Evolutionary conservation across 2,797 vertebrate genomes (phyloP), one percentile per base, ranked within the genome.

Genomic region (Delichon dasypus): DNA sequence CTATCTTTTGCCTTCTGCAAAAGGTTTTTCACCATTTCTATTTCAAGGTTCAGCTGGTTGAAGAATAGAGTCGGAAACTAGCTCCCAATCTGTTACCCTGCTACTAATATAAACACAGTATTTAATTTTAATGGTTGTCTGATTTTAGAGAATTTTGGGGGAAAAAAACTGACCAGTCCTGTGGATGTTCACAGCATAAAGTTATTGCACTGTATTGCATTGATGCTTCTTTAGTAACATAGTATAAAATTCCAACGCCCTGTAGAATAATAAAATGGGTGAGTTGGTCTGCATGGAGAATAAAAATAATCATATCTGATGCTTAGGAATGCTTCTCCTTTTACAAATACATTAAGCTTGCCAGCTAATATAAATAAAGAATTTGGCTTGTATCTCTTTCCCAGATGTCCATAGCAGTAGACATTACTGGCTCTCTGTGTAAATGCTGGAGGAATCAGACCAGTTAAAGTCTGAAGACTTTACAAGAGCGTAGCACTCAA

Each of bases 351-450:
- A 29, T 72, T 57, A 32, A 54, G 18, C 47, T 79, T 91, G 57
- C 60, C 74, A 91, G 73, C 27, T 72, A 88, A 88, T 79, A 62
- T 44, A 91, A 88, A 81, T 34, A 84, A 81, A 84, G 34, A 85
- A 48, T 84, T 91, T 13, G 23, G 10, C 40, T 94, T 90, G 3
- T 62, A 38, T 94, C 68, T 65, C 36, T 90, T 91, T 95, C 51
- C 53, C 85, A 86, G 67, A 83, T 85, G 70, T 75, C 76, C 14
- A 2, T 40, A 85, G 45, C 2, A 1, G 61, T 44, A 78, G 91
- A 71, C 64, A 11, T 72, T 26, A 18, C 32, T 3, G 27, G 11
- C 30, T 84, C 78, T 27, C 16, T 88, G 25, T 82, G 27, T 86
- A 76, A 73, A 29, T 55, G 22, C 47, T 67, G 40, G 22, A 79